Evolutionary conservation across 2,113 vertebrate genomes (phyloP), one percentile per base, ranked within the genome.

Genomic region (Glaucidium brasilianum): DNA sequence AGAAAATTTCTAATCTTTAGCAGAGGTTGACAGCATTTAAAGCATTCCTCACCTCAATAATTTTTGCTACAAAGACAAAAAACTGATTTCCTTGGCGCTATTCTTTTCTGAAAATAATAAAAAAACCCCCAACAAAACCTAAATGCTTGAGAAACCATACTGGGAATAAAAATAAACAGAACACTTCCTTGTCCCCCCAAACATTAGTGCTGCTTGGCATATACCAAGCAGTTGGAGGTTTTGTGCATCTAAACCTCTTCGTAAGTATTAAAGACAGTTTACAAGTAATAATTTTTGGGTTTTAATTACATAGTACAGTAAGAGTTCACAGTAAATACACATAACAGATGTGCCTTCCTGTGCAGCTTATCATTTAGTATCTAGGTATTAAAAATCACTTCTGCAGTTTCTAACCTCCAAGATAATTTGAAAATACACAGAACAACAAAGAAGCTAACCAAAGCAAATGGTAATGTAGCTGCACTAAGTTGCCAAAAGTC

Each of bases 21-120:
- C 37, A 77, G 23, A 82, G 11, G 27, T 23, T 67, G 53, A 72
- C 64, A 62, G 23, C 39, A 82, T 55, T 55, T 37, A n/a, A 77
- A 82, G 30, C 1, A 0, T 43, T 30, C 16, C 11, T 7, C 2
- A 11, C 7, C 19, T 9, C 20, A 7, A 19, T 59, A 3, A 49
- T 59, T 90, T 68, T 71, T 76, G 18, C 43, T 49, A 69, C 16
- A 29, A 43, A 85, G 58, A 76, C 23, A 66, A 29, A 49, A 71
- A 56, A 76, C 20, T 32, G 20, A 60, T 80, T 64, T 72, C 45
- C 76, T n/a, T 64, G 30, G 18, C 37, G 10, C 19, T 41, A 26
- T 18, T 82, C 21, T 62, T 85, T 37, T 6, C 58, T 34, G 55
- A 49, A 55, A 71, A 92, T 22, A 56, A 60, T 52, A 35, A 47